Percentiles rank a stretch among this genome's conserved stretches.
These are phyloP conservation scores for Symphodus melops DNA, from an alignment of 2,113 vertebrate genomes.

Conservation along the genomic window DNA sequence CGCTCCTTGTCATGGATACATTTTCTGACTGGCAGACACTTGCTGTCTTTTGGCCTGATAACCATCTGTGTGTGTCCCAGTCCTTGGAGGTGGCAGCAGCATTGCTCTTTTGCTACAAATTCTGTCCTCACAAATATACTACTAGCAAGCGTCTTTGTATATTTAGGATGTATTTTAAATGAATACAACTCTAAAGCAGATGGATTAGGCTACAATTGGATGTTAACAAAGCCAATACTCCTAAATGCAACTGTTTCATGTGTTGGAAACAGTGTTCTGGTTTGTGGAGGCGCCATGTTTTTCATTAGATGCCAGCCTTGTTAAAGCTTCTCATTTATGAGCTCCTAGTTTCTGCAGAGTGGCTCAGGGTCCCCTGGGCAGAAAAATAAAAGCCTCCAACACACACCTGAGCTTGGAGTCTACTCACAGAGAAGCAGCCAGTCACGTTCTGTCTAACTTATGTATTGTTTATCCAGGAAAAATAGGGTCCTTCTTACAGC, in stretches of 20 bases:
- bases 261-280: not conserved
- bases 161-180: slow-evolving; percentile 26
- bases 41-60: slow-evolving; percentile 48
- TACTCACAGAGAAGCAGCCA: slow-evolving; percentile 17
- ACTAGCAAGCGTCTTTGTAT: no score
- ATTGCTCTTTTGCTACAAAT: slow-evolving; percentile 17
- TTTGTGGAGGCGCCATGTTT: slow-evolving; percentile 24
- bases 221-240: slow-evolving; percentile 17
- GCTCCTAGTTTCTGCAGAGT: slow-evolving; percentile 38
- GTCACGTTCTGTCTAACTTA: not conserved
- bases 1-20: not conserved
- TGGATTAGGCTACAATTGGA: slow-evolving; percentile 15
- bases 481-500: slow-evolving; percentile 3
- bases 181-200: slow-evolving; percentile 41
- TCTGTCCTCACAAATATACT: slow-evolving; percentile 24
- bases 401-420: slow-evolving; percentile 43
- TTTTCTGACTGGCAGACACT: slow-evolving; percentile 37
- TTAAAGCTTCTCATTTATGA: slow-evolving; percentile 58
- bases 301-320: slow-evolving; percentile 49
- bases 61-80: slow-evolving; percentile 27
- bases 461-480: slow-evolving; percentile 38
- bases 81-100: slow-evolving; percentile 29
- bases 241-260: slow-evolving; percentile 12
- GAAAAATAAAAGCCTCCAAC: slow-evolving; percentile 9
- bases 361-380: slow-evolving; percentile 55